Percentiles rank a stretch among this genome's conserved stretches.
Conservation (phyloP, 2,113 vertebrate species). For the Carettochelys insculpta region DNA sequence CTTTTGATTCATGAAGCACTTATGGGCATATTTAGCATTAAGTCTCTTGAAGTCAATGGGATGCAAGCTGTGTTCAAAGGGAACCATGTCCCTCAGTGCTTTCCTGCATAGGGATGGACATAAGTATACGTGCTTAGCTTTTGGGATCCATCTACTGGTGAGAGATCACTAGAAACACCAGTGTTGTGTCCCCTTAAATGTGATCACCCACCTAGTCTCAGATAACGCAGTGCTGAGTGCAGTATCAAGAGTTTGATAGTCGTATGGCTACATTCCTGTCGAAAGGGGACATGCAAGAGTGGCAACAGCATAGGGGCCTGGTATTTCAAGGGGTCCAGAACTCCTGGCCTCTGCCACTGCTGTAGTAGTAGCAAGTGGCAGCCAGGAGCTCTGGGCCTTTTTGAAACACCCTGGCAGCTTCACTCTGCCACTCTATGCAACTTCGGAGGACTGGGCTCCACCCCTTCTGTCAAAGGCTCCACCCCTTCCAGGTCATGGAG, state of each 20-base stretch:
- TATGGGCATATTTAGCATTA: constrained; percentile 32
- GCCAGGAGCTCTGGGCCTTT: too few species aligned
- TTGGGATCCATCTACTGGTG: background rate
- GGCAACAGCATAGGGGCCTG: too few species aligned
- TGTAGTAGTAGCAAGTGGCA: too few species aligned
- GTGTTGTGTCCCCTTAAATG: background rate
- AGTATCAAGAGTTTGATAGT: background rate
- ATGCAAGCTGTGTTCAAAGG: background rate
- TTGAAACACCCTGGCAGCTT: too few species aligned
- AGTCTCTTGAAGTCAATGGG: constrained; percentile 38
- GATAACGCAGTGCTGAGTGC: background rate
- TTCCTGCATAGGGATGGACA: background rate
- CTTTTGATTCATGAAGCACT: background rate
- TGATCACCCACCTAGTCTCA: background rate
- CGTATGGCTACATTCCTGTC: background rate
- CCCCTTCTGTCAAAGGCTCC: too few species aligned
- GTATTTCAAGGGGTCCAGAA: too few species aligned
- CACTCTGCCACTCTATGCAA: too few species aligned
- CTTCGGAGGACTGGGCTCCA: too few species aligned
- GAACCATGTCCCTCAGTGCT: background rate
- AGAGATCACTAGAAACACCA: background rate
- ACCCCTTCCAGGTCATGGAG: too few species aligned
- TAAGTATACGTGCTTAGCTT: background rate
- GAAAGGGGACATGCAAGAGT: too few species aligned
- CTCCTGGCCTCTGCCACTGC: too few species aligned